Base-by-base conservation (phyloP, 2,113 vertebrate genomes). In the Cyanoderma ruficeps region DNA sequence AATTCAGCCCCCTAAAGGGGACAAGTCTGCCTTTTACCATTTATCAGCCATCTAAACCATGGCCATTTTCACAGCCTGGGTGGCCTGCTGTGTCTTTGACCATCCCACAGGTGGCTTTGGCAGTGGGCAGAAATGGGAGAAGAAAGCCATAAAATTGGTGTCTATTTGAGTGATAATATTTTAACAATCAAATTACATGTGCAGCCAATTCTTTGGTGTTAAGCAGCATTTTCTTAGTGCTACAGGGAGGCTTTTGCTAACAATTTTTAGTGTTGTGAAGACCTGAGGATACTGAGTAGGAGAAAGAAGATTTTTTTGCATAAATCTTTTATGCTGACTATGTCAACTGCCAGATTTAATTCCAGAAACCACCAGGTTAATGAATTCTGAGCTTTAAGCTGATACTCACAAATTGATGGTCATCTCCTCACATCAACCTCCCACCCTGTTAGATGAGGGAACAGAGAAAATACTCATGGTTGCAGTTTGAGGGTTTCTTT, bases 321-420 rank as follows among this genome's bases (percentile, higher is more conserved):
- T 90, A 68, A 75, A 71, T 88, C 64, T 68, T 88, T 83, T 46
- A 44, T 44, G 49, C 67, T 84, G 86, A 53, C 61, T 35, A 0
- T 2, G 2, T 72, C 63, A 93, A 75, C 42, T 80, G 81, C 41
- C 83, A 83, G 61, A 89, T 92, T 87, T 57, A 84, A 93, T 83
- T 84, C 81, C 80, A 92, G 96, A 81, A 92, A 50, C 92, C 83
- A 65, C 89, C 63, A 87, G 65, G 94, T 96, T 96, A 91, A 96
- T 92, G 80, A 87, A 92, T 64, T 55, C 69, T 79, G 81, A 94
- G 71, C 81, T 97, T 86, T 76, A 55, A 28, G 76, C 25, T 72
- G 35, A 83, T 46, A 64, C 30, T 86, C 25, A 46, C 60, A 71
- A 81, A 60, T 24, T 79, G 69, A 61, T 67, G 77, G 35, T 69